Percentiles rank a stretch among this genome's conserved stretches.
phyloP scores from a whole-genome alignment of 2,113 vertebrate species.

The Bujurquina vittata region DNA sequence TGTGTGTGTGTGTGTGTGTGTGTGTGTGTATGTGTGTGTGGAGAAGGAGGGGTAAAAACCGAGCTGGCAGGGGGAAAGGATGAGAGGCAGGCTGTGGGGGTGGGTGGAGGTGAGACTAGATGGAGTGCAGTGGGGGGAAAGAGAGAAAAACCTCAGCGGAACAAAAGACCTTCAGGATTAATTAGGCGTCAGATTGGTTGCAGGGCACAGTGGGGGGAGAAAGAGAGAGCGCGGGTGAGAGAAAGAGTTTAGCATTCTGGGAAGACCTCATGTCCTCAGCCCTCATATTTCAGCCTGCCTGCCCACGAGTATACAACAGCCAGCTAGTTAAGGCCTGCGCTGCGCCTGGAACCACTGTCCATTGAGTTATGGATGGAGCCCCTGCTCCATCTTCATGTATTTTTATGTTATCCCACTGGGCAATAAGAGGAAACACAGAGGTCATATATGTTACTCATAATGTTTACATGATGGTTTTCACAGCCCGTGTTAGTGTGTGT shows the following conservation, averaged over 20 bases:
- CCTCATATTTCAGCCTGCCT: slow-evolving; percentile 79
- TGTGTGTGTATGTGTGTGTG: neutral
- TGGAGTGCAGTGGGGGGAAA: slow-evolving; percentile 66
- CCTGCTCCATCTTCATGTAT: slow-evolving; percentile 58
- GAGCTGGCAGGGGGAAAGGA: slow-evolving; percentile 44
- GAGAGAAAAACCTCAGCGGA: slow-evolving; percentile 75
- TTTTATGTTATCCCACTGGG: slow-evolving; percentile 66
- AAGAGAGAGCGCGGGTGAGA: slow-evolving; percentile 7
- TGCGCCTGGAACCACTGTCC: slow-evolving; percentile 68
- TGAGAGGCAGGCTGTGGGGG: slow-evolving; percentile 49
- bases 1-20: neutral
- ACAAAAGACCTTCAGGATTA: slow-evolving; percentile 86
- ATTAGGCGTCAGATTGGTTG: slow-evolving; percentile 85
- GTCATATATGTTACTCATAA: slow-evolving; percentile 61
- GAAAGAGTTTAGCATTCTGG: slow-evolving; percentile 73
- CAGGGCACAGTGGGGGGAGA: slow-evolving; percentile 63
- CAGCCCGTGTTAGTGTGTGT: neutral
- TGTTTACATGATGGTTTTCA: slow-evolving; percentile 65
- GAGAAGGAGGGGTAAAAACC: slow-evolving; percentile 15
- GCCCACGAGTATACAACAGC: slow-evolving; percentile 71
- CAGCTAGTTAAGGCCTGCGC: slow-evolving; percentile 67
- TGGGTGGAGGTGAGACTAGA: slow-evolving; percentile 63
- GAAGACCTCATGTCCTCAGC: slow-evolving; percentile 64
- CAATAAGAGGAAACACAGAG: slow-evolving; percentile 44
- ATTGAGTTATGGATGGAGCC: slow-evolving; percentile 69